Conservation (phyloP, 2,113 vertebrate species). For the Illadopsis cleaveri region DNA sequence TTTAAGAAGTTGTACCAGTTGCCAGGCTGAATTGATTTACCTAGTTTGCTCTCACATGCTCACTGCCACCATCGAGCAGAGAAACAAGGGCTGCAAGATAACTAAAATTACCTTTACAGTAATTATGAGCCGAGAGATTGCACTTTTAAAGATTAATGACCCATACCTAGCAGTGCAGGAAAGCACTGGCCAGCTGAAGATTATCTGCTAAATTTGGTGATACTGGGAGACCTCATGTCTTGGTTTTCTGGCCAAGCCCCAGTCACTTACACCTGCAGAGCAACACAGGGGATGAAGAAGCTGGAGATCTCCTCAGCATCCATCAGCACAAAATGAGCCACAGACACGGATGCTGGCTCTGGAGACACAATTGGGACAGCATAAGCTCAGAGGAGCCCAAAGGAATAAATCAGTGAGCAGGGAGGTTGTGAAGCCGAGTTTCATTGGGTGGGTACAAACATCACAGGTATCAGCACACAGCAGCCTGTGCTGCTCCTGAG, state of each 20-base stretch:
- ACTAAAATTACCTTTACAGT: not conserved
- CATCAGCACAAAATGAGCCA: not conserved
- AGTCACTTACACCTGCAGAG: not conserved
- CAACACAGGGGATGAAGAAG: not conserved
- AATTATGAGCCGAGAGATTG: not conserved
- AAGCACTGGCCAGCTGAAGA: not conserved
- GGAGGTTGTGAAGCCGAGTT: not conserved
- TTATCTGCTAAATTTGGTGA: not conserved
- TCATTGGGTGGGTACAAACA: not conserved
- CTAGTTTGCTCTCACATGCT: not conserved
- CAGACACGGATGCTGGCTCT: rapidly evolving
- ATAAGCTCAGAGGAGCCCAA: not conserved
- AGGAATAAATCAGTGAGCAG: not conserved
- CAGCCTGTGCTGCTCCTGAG: not conserved
- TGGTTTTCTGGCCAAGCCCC: not conserved
- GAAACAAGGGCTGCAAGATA: not conserved
- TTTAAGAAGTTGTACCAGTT: not conserved
- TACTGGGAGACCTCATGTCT: not conserved
- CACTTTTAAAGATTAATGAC: not conserved
- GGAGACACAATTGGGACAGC: not conserved
- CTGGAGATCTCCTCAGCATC: not conserved
- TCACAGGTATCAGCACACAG: rapidly evolving
- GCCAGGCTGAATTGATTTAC: not conserved
- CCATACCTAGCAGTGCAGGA: not conserved
- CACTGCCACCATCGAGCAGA: rapidly evolving